These are phyloP conservation scores for Mionectes olivaceus DNA, from an alignment of 2,797 vertebrate genomes.

Conservation along the genomic window DNA sequence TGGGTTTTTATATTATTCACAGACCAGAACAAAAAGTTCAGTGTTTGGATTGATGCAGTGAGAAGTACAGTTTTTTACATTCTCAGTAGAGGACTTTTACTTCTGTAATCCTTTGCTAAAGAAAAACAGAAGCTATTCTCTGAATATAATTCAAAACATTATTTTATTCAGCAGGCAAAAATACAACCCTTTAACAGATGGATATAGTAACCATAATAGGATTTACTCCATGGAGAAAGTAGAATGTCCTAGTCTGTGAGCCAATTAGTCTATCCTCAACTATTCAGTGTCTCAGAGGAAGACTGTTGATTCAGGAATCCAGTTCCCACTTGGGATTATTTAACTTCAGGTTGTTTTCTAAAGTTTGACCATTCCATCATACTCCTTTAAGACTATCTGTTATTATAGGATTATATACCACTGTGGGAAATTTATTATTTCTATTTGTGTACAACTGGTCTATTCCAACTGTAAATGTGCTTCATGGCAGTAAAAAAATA, in stretches of 20 bases:
- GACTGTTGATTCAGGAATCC: neutral
- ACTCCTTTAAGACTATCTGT: neutral
- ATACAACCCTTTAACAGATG: neutral
- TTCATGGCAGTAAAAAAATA: neutral
- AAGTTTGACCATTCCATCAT: neutral
- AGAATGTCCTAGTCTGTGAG: neutral
- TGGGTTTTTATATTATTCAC: neutral
- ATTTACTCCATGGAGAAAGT: constrained; percentile 2
- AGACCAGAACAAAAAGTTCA: neutral
- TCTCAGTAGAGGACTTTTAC: neutral
- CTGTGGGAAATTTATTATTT: neutral
- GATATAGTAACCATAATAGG: neutral
- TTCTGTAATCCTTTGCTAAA: neutral
- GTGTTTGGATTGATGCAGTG: neutral
- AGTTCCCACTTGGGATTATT: neutral
- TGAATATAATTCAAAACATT: neutral
- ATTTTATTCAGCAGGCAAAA: constrained; percentile 5
- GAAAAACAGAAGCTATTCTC: neutral
- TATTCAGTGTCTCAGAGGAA: neutral
- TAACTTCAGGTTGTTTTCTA: neutral
- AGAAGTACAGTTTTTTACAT: neutral
- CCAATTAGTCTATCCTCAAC: constrained; percentile 19
- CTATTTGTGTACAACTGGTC: neutral
- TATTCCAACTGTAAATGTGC: neutral
- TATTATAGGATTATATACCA: neutral